A percentile compares a stretch with the other conserved stretches of the same genome.
phyloP scores from a whole-genome alignment of 2,888 invertebrate species.

The Hololepta plana region DNA sequence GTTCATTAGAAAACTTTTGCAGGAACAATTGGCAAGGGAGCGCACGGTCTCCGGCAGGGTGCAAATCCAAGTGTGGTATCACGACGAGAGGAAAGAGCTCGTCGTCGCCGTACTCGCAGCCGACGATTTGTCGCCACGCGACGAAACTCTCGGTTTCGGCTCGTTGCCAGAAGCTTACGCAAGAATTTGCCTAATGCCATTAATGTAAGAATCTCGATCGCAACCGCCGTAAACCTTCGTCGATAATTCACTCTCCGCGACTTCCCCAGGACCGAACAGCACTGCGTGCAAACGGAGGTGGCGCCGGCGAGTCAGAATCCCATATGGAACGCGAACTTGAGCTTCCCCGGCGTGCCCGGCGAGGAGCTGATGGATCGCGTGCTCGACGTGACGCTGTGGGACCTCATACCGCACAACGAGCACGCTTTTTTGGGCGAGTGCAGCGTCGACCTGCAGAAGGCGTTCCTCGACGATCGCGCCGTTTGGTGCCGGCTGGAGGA shows the following conservation, averaged over 20 bases:
- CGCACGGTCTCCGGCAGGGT: slow-evolving; percentile 61
- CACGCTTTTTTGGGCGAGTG: slow-evolving; percentile 68
- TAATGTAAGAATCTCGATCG: too few relatives aligned
- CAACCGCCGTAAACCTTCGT: too few relatives aligned
- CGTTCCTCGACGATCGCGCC: slow-evolving; percentile 72
- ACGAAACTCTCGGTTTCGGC: slow-evolving; percentile 61
- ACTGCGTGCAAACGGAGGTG: slow-evolving; percentile 64
- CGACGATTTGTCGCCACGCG: slow-evolving; percentile 63
- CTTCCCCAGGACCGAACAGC: slow-evolving; percentile 56
- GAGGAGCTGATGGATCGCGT: slow-evolving; percentile 64
- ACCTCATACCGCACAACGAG: slow-evolving; percentile 65
- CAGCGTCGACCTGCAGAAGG: slow-evolving; percentile 63
- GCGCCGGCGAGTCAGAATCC: slow-evolving; percentile 77
- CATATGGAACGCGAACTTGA: slow-evolving; percentile 82
- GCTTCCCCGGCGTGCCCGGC: slow-evolving; percentile 61
- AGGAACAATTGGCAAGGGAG: slow-evolving; percentile 59
- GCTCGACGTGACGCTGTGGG: slow-evolving; percentile 79
- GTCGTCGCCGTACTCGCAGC: slow-evolving; percentile 74
- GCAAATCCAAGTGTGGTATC: slow-evolving; percentile 80
- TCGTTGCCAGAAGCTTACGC: slow-evolving; percentile 70
- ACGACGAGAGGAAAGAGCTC: slow-evolving; percentile 63
- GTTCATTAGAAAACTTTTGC: slow-evolving; percentile 16
- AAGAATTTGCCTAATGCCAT: slow-evolving; percentile 60
- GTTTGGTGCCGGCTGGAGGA: slow-evolving; percentile 83
- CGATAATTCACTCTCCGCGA: too few relatives aligned